These are phyloP conservation scores for Acromyrmex heyeri DNA, from an alignment of 1,140 invertebrate genomes.

Conservation along the genomic window DNA sequence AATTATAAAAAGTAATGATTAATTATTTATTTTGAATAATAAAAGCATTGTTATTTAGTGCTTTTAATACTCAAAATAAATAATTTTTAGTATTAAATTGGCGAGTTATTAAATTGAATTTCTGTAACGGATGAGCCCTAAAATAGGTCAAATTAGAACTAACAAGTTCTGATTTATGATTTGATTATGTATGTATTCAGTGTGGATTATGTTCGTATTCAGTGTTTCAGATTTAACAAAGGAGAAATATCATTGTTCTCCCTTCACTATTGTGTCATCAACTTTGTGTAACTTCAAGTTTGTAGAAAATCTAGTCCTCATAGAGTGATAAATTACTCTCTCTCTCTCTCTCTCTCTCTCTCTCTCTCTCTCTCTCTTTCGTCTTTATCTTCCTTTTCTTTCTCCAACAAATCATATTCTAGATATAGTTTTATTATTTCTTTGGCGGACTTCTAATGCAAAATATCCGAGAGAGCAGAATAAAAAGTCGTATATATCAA, in stretches of 20 bases:
- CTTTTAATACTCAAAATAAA: too few relatives aligned
- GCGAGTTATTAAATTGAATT: too few relatives aligned
- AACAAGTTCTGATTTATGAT: background rate
- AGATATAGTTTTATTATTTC: background rate
- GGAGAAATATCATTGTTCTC: background rate
- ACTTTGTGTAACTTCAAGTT: constrained; percentile 16
- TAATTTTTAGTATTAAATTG: too few relatives aligned
- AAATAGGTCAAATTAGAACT: background rate
- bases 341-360: too few relatives aligned
- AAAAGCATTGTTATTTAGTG: too few relatives aligned
- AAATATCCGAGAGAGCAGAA: too few relatives aligned
- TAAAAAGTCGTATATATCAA: too few relatives aligned
- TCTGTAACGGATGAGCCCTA: too few relatives aligned
- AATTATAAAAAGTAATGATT: too few relatives aligned
- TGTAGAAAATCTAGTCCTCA: constrained; percentile 17
- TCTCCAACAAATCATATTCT: background rate
- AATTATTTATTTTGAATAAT: too few relatives aligned
- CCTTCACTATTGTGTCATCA: background rate
- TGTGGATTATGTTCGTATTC: background rate
- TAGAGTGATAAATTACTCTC: background rate
- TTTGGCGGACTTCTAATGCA: background rate
- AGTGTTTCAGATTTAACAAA: background rate
- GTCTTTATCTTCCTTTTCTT: background rate
- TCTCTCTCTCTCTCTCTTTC: background rate
- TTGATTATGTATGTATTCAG: background rate